Conservation (phyloP, 2,113 vertebrate genomes). For the Phylloscopus trochiloides region DNA sequence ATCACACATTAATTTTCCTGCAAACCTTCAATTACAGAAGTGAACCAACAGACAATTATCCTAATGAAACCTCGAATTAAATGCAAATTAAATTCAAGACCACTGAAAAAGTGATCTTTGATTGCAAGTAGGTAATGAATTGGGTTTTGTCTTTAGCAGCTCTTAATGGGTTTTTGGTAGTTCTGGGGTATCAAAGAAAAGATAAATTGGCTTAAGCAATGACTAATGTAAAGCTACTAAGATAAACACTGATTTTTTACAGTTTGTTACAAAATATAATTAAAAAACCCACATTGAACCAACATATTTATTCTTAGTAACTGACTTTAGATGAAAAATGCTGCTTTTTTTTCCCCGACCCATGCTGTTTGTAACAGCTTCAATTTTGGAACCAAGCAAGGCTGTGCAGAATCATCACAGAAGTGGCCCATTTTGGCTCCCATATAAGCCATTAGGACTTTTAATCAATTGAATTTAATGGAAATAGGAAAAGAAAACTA, state of each 20-base stretch:
- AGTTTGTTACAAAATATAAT: neutral
- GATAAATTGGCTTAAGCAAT: neutral
- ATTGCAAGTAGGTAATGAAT: neutral
- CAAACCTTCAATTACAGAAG: conserved; percentile 56
- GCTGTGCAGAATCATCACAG: neutral
- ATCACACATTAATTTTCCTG: conserved; percentile 20
- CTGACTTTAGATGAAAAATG: neutral
- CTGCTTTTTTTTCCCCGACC: neutral
- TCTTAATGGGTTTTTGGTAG: neutral
- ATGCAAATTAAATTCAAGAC: conserved; percentile 51
- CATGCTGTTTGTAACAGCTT: neutral
- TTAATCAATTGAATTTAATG: neutral
- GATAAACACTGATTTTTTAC: conserved; percentile 1
- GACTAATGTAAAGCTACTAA: neutral
- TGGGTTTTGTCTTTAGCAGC: neutral
- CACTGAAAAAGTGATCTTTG: conserved; percentile 25
- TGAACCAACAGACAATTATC: conserved; percentile 53
- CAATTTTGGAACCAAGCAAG: neutral
- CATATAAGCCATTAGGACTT: neutral
- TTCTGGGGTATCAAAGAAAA: neutral
- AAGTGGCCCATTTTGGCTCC: neutral
- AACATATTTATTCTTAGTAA: neutral
- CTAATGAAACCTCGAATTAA: conserved; percentile 59
- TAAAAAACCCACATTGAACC: fast-evolving
- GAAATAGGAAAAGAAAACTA: neutral